A percentile compares a stretch with the other conserved stretches of the same genome.
phyloP scores from a whole-genome alignment of 2,888 invertebrate species.

The Sphaeridia pumilis region DNA sequence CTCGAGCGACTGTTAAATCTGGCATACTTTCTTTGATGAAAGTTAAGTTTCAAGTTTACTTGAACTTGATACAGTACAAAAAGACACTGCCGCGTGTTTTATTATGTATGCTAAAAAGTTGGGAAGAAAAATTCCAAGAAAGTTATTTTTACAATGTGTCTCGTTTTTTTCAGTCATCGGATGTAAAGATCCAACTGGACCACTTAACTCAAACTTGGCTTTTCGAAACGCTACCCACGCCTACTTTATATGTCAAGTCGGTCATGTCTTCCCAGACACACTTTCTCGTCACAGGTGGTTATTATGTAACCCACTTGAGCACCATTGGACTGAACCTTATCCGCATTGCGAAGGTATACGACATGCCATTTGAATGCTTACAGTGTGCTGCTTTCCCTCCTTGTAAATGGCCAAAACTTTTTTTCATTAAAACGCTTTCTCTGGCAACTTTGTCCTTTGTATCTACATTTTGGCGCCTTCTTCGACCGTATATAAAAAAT shows the following conservation, averaged over 20 bases:
- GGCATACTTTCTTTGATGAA: no score
- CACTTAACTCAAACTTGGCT: slow-evolving; percentile 29
- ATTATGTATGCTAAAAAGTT: no score
- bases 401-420: background rate
- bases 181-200: slow-evolving; percentile 26
- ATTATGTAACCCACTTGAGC: slow-evolving; percentile 30
- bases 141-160: no score
- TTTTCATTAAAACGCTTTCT: slow-evolving; percentile 1
- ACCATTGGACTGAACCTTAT: slow-evolving; percentile 24
- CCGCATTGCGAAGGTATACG: slow-evolving; percentile 30
- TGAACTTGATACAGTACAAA: no score
- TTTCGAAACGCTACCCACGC: slow-evolving; percentile 34
- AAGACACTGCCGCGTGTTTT: no score
- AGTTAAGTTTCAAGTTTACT: no score
- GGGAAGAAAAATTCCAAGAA: no score
- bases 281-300: slow-evolving; percentile 30
- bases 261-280: slow-evolving; percentile 31
- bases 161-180: slow-evolving; percentile 29
- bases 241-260: slow-evolving; percentile 31
- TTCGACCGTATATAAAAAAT: no score
- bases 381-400: background rate
- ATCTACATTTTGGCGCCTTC: no score
- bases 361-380: background rate
- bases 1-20: no score
- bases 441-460: no score